Percentiles rank a stretch among this genome's conserved stretches.
Conservation (phyloP, 2,888 invertebrate genomes). For the Meiosimyza decipiens region DNA sequence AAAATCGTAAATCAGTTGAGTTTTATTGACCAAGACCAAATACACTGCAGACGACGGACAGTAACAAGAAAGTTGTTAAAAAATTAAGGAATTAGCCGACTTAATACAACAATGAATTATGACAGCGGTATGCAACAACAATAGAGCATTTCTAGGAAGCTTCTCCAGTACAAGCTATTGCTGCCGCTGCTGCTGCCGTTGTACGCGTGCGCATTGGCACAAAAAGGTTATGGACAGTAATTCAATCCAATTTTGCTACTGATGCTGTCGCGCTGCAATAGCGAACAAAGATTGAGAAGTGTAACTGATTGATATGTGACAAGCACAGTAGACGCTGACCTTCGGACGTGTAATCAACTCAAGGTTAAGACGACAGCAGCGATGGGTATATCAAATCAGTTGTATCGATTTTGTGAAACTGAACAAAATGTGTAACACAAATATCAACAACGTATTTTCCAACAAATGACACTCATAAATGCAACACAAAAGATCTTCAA, state of each 20-base stretch:
- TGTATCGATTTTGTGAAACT: too few relatives aligned
- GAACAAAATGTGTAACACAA: too few relatives aligned
- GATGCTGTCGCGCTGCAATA: background rate
- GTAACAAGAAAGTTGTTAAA: slow-evolving; percentile 9
- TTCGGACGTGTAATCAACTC: slow-evolving; percentile 7
- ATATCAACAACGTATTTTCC: too few relatives aligned
- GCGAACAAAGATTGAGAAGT: slow-evolving; percentile 39
- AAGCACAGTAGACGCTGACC: slow-evolving; percentile 22
- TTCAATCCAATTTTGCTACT: background rate
- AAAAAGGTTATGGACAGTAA: background rate
- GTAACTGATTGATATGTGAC: slow-evolving; percentile 59
- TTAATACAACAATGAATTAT: slow-evolving; percentile 29
- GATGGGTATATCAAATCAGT: background rate
- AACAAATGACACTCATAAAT: too few relatives aligned
- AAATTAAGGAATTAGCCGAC: slow-evolving; percentile 27
- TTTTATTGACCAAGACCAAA: slow-evolving; percentile 1
- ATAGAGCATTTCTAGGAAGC: slow-evolving; percentile 26
- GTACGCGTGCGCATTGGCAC: slow-evolving; percentile 25
- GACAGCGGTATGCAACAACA: slow-evolving; percentile 1
- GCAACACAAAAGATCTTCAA: too few relatives aligned
- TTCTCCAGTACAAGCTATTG: background rate
- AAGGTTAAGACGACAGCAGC: slow-evolving; percentile 30
- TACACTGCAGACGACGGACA: background rate
- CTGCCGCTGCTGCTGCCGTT: slow-evolving; percentile 6
- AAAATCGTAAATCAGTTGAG: slow-evolving; percentile 21